phyloP scores from a whole-genome alignment of 2,888 invertebrate genomes.

The Mesorhabditis belari region DNA sequence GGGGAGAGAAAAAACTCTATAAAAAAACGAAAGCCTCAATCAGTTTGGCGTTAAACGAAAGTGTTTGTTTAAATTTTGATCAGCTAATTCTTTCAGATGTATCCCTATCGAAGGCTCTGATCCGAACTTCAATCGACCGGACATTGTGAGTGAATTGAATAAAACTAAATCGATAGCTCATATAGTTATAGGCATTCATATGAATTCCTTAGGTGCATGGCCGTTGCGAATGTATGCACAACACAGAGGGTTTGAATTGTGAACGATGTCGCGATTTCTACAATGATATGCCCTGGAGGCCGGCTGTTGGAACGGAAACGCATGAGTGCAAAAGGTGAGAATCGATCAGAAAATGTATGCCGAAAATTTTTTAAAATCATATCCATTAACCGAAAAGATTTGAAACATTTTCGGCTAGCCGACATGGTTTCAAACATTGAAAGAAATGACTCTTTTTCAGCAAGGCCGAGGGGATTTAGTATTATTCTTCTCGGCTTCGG shows the following conservation, averaged over 20 bases:
- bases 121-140: constrained; percentile 15
- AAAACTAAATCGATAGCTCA: background rate
- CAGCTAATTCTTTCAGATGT: constrained; percentile 19
- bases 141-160: constrained; percentile 22
- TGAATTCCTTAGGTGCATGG: constrained; percentile 73
- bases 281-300: constrained; percentile 95
- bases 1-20: background rate
- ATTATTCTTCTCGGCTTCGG: too few relatives aligned
- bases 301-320: constrained; percentile 68
- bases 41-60: too few relatives aligned
- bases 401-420: too few relatives aligned
- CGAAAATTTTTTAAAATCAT: background rate
- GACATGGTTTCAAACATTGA: too few relatives aligned
- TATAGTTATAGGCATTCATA: background rate
- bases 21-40: background rate
- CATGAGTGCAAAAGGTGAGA: constrained; percentile 37
- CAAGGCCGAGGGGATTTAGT: too few relatives aligned
- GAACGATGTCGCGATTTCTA: constrained; percentile 93
- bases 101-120: constrained; percentile 23
- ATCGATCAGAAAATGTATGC: too few relatives aligned
- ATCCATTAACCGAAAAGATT: too few relatives aligned
- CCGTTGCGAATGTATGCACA: constrained; percentile 90
- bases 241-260: constrained; percentile 91
- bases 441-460: too few relatives aligned
- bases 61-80: too few relatives aligned